Conservation (phyloP, 2,888 invertebrate species). For the Nudaria mundana region DNA sequence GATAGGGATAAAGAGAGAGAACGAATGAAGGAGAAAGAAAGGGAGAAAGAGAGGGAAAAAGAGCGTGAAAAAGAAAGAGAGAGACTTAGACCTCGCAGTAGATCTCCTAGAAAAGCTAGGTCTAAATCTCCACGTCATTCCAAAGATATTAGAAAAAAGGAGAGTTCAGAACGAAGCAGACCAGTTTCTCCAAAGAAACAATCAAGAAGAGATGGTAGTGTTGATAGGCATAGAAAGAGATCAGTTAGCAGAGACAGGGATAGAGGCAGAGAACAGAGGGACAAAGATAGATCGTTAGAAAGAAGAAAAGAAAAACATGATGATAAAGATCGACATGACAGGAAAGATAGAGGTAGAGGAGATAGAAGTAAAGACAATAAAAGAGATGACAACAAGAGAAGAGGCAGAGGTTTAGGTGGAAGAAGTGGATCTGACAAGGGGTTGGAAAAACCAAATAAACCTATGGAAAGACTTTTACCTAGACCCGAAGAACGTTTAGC, state of each 20-base stretch:
- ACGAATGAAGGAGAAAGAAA: slow-evolving; percentile 60
- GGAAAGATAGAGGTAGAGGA: slow-evolving; percentile 86
- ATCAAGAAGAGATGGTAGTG: slow-evolving; percentile 62
- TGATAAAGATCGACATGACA: slow-evolving; percentile 82
- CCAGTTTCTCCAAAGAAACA: slow-evolving; percentile 75
- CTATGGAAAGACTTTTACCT: slow-evolving; percentile 83
- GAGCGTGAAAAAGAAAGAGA: slow-evolving; percentile 79
- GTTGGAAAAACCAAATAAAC: slow-evolving; percentile 82
- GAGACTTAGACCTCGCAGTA: slow-evolving; percentile 70
- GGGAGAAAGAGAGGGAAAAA: slow-evolving; percentile 70
- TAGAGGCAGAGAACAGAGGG: slow-evolving; percentile 74
- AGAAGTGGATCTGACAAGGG: slow-evolving; percentile 72
- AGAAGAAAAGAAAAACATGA: slow-evolving; percentile 78
- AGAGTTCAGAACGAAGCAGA: slow-evolving; percentile 73
- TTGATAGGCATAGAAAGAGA: slow-evolving; percentile 66
- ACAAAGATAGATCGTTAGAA: slow-evolving; percentile 73
- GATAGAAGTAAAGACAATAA: slow-evolving; percentile 77
- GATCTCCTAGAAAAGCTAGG: slow-evolving; percentile 70
- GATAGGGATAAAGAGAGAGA: slow-evolving; percentile 77
- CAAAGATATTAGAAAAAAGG: slow-evolving; percentile 70
- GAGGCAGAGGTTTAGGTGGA: slow-evolving; percentile 76
- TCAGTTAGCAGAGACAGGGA: slow-evolving; percentile 75
- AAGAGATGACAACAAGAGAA: slow-evolving; percentile 76
- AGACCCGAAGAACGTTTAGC: slow-evolving; percentile 84
- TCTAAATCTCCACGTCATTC: slow-evolving; percentile 64